A percentile compares a stretch with the other conserved stretches of the same genome.
phyloP scores from a whole-genome alignment of 2,888 invertebrate species.

The Uropetala carovei region DNA sequence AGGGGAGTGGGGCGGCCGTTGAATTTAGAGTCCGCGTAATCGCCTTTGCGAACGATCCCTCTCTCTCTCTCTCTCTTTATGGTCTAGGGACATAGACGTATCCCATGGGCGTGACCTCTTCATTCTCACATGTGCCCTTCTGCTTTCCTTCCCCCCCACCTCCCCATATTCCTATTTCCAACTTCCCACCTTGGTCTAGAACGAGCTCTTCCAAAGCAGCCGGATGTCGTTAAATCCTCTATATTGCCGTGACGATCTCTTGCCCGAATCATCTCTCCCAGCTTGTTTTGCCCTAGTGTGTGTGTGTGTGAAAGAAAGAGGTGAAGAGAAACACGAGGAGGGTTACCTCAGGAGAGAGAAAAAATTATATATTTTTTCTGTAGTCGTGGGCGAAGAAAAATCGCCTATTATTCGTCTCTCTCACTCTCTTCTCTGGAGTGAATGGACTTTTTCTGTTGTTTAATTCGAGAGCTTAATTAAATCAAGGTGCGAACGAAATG shows the following conservation, averaged over 20 bases:
- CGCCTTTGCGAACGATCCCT: no score
- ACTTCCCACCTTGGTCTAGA: not conserved
- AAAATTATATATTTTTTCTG: not conserved
- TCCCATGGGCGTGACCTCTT: no score
- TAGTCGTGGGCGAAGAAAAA: not conserved
- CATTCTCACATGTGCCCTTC: not conserved
- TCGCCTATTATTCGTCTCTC: no score
- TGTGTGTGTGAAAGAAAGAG: not conserved
- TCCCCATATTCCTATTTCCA: not conserved
- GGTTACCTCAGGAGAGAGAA: not conserved
- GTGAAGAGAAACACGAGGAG: not conserved
- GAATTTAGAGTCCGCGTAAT: no score
- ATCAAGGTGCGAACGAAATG: no score
- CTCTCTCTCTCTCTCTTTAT: no score
- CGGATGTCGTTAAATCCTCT: constrained; percentile 45
- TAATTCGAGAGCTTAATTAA: no score
- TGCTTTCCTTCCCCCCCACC: not conserved
- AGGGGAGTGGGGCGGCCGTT: no score
- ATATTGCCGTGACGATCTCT: constrained; percentile 35
- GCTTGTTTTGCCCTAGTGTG: not conserved
- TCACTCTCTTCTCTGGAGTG: no score
- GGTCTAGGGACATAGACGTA: no score
- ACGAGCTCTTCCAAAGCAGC: not conserved
- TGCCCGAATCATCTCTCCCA: constrained; percentile 2
- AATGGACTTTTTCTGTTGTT: no score